Percentiles rank a stretch among this genome's conserved stretches.
These are phyloP conservation scores for Cosmia pyralina DNA, from an alignment of 2,888 invertebrate genomes.

Conservation along the genomic window DNA sequence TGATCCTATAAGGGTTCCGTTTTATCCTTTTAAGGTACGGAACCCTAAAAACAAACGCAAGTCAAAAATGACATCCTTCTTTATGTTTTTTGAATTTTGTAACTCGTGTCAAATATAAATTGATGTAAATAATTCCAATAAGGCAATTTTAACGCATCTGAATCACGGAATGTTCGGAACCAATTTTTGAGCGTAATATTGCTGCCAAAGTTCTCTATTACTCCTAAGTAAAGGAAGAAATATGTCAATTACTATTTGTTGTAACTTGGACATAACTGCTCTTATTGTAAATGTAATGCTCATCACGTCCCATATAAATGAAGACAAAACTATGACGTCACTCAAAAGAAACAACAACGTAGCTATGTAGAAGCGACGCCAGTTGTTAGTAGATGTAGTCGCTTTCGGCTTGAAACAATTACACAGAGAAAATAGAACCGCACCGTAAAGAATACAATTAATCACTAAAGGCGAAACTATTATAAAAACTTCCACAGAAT, in stretches of 20 bases:
- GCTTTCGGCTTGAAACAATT: slow-evolving; percentile 31
- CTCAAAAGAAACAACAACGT: slow-evolving; percentile 44
- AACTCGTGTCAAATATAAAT: slow-evolving; percentile 1
- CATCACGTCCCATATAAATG: slow-evolving; percentile 40
- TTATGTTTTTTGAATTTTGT: slow-evolving; percentile 16
- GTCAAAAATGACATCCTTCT: not conserved
- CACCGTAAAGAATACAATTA: slow-evolving; percentile 32
- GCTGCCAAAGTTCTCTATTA: slow-evolving; percentile 42
- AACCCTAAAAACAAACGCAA: slow-evolving; percentile 31
- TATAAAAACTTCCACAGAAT: slow-evolving; percentile 42
- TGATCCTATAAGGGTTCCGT: no score
- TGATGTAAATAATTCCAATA: slow-evolving; percentile 10
- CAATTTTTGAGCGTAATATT: slow-evolving; percentile 26
- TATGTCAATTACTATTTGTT: slow-evolving; percentile 32
- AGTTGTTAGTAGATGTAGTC: slow-evolving; percentile 38
- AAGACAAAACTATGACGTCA: slow-evolving; percentile 42
- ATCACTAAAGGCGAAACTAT: slow-evolving; percentile 47
- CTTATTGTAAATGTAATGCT: slow-evolving; percentile 30
- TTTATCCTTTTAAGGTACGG: no score
- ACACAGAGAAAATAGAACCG: slow-evolving; percentile 37
- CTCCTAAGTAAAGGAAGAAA: slow-evolving; percentile 42
- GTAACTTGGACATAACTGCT: slow-evolving; percentile 46
- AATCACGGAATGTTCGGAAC: slow-evolving; percentile 42
- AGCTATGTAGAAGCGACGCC: slow-evolving; percentile 48
- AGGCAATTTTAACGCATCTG: not conserved